Evolutionary conservation across 2,113 vertebrate species (phyloP), one percentile per base, ranked within the genome.

Genomic region (Sturnus vulgaris): DNA sequence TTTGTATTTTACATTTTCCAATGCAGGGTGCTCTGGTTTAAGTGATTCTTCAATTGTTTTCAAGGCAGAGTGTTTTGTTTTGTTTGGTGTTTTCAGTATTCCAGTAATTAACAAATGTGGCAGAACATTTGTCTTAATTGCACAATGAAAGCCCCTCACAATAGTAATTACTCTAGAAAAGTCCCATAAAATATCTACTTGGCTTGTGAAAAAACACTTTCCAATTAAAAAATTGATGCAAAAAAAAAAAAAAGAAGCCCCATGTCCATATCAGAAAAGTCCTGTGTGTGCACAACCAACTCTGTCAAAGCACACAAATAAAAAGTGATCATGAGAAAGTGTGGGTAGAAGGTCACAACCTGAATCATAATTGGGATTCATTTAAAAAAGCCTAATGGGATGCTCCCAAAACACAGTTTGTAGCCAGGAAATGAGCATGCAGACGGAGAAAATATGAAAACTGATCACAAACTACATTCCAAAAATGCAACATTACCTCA

Each of bases 71-170:
- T 81, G 81, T 57, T 95, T 86, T 79, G 71, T 76, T 86, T 71
- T 86, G 80, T 90, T 68, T 73, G 64, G 82, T 82, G 91, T 89
- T 96, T 95, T 94, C 87, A 92, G 57, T 63, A 61, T 96, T 96
- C 82, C 84, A 86, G 90, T 94, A 96, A 97, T 97, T 97, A 97
- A 95, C 21, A 1, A 86, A 95, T 17, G 90, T 94, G 90, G 87
- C 87, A 95, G 92, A 96, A 96, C 50, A 52, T 97, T 97, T 95
- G 90, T 96, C 93, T 90, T 85, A 87, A 92, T 73, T 94, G 95
- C 73, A 52, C 53, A 49, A 52, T 47, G 88, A 95, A 94, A 93
- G 69, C 56, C 60, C 84, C 76, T 84, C 47, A 61, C 72, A 65
- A 66, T 11, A n/a, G 55, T 76, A 55, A 91, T 82, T 72, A 61